A percentile compares a stretch with the other conserved stretches of the same genome.
Evolutionary conservation across 37 sponge, comb jelly and placozoan genomes (phyloP).

Genomic region (Crambe crambe): DNA sequence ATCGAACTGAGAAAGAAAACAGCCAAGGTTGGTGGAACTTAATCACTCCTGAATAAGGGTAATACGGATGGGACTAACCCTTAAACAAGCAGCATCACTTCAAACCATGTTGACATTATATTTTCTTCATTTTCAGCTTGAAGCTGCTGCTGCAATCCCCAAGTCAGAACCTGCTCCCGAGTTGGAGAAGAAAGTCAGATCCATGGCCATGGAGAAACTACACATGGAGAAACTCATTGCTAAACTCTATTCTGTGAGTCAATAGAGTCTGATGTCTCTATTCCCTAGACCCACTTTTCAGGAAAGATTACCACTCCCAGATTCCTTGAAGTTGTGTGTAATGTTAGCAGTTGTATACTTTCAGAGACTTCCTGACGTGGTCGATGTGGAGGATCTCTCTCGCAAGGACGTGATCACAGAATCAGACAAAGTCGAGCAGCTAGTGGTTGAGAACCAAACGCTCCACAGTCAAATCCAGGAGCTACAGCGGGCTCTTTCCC

Average conservation of each 20-base stretch:
- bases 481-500: background rate
- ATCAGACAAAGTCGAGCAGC: background rate
- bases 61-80: background rate
- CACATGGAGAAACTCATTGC: constrained; percentile 52
- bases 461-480: constrained; percentile 7
- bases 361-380: constrained; percentile 34
- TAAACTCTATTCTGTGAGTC: constrained; percentile 41
- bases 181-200: constrained; percentile 32
- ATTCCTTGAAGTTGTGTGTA: background rate
- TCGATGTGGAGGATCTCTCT: constrained; percentile 24
- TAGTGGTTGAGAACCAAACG: constrained; percentile 10
- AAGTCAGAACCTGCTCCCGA: constrained; percentile 19
- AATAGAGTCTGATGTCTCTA: too few species aligned
- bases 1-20: constrained; percentile 38
- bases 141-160: constrained; percentile 8
- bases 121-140: constrained; percentile 16
- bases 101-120: background rate
- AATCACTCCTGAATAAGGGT: too few species aligned
- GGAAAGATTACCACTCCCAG: background rate
- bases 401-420: constrained; percentile 2
- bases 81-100: background rate
- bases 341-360: background rate
- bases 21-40: constrained; percentile 33
- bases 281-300: background rate
- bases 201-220: constrained; percentile 52